phyloP scores from a whole-genome alignment of 2,888 invertebrate genomes.

The Digitonthophagus gazella region DNA sequence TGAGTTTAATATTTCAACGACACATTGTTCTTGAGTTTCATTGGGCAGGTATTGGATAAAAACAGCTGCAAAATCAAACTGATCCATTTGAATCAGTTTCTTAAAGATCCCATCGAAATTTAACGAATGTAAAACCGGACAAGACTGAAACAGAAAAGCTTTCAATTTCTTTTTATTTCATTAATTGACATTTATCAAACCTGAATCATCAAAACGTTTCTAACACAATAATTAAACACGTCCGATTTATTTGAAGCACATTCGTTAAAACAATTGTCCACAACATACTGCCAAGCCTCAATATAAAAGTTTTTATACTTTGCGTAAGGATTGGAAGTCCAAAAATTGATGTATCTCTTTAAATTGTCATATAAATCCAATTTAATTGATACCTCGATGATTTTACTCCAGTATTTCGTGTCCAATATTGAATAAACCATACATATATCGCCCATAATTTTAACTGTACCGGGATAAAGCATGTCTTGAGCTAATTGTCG shows the following conservation, averaged over 20 bases:
- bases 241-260: slow-evolving; percentile 23
- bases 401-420: slow-evolving; percentile 33
- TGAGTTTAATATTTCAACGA: no score
- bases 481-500: slow-evolving; percentile 37
- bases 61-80: slow-evolving; percentile 38
- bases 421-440: slow-evolving; percentile 40
- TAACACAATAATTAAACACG: slow-evolving; percentile 32
- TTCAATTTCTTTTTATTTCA: neutral
- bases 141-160: slow-evolving; percentile 36
- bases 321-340: slow-evolving; percentile 34
- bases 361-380: slow-evolving; percentile 40
- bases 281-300: slow-evolving; percentile 43
- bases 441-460: slow-evolving; percentile 42
- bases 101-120: slow-evolving; percentile 39
- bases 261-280: slow-evolving; percentile 37
- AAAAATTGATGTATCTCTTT: slow-evolving; percentile 38
- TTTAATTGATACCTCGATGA: slow-evolving; percentile 33
- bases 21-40: slow-evolving; percentile 12
- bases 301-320: slow-evolving; percentile 38
- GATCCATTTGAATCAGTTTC: slow-evolving; percentile 35
- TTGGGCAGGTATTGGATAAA: slow-evolving; percentile 39
- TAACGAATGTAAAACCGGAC: slow-evolving; percentile 42
- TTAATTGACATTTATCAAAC: slow-evolving; percentile 34
- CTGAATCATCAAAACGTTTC: slow-evolving; percentile 40
- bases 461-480: slow-evolving; percentile 34